A percentile compares a stretch with the other conserved stretches of the same genome.
These are phyloP conservation scores for Drosophila neocordata DNA, from an alignment of 1,140 invertebrate genomes.

Conservation along the genomic window DNA sequence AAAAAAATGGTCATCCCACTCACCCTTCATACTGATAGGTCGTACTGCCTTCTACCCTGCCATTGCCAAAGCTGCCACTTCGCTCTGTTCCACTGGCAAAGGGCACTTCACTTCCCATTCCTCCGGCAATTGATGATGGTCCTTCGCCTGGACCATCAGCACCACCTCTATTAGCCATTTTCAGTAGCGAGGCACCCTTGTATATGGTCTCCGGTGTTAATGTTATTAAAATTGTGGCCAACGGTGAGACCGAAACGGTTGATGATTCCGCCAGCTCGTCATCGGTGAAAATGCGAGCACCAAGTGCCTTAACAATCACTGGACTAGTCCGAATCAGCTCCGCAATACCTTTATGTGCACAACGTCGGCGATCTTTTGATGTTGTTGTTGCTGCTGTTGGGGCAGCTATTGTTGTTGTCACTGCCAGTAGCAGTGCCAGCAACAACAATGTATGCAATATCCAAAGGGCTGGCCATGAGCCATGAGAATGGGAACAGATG, in stretches of 20 bases:
- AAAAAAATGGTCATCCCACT: slow-evolving; percentile 27
- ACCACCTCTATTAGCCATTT: slow-evolving; percentile 57
- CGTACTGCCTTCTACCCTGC: slow-evolving; percentile 42
- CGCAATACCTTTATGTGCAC: slow-evolving; percentile 74
- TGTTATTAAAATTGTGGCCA: slow-evolving; percentile 77
- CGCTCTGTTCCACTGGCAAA: slow-evolving; percentile 18
- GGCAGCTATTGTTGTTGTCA: slow-evolving; percentile 16
- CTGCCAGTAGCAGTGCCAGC: slow-evolving; percentile 30
- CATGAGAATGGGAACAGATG: slow-evolving; percentile 10
- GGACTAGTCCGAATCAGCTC: slow-evolving; percentile 80
- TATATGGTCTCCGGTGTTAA: slow-evolving; percentile 82
- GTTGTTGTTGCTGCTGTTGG: slow-evolving; percentile 23
- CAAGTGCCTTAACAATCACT: slow-evolving; percentile 79
- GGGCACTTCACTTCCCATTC: slow-evolving; percentile 11
- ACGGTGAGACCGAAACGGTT: slow-evolving; percentile 3
- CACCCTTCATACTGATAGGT: slow-evolving; percentile 78
- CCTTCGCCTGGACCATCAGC: slow-evolving; percentile 18
- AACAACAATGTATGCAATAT: slow-evolving; percentile 27
- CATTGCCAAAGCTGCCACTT: slow-evolving; percentile 16
- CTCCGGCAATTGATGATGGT: slow-evolving; percentile 20
- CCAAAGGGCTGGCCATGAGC: slow-evolving; percentile 13
- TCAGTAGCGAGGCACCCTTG: slow-evolving; percentile 80
- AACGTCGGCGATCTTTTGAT: slow-evolving; percentile 47
- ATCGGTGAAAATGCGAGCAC: slow-evolving; percentile 71
- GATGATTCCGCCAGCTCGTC: slow-evolving; percentile 38